Evolutionary conservation across 2,113 vertebrate genomes (phyloP).

Genomic region (Burhinus bistriatus): DNA sequence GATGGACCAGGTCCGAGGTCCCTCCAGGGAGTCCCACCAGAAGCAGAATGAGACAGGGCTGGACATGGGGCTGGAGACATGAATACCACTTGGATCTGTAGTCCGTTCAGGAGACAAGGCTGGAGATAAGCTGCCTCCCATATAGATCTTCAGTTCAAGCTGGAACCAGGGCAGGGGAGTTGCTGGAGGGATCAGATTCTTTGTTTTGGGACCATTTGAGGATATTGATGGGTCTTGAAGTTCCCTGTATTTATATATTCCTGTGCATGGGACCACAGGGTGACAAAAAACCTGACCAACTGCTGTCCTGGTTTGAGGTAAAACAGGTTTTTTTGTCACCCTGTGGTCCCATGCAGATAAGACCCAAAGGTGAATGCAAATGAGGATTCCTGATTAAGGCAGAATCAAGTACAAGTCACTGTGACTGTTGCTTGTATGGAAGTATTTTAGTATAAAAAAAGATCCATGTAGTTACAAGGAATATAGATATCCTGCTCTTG

Average conservation of each 20-base stretch:
- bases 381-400: not conserved
- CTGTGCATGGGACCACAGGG: not conserved
- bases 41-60: not conserved
- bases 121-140: not conserved
- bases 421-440: not conserved
- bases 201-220: not conserved
- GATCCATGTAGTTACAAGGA: not conserved
- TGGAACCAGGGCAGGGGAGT: not conserved
- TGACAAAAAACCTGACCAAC: not conserved
- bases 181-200: not conserved
- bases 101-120: not conserved
- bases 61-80: not conserved
- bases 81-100: not conserved
- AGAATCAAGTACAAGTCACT: not conserved
- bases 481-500: not conserved
- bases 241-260: not conserved
- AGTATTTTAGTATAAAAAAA: not conserved
- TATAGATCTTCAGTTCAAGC: not conserved
- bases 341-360: too few relatives aligned
- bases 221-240: not conserved
- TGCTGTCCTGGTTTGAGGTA: too few relatives aligned
- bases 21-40: not conserved
- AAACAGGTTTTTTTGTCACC: too few relatives aligned
- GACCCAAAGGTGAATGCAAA: not conserved
- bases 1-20: not conserved